Conservation (phyloP, 2,888 invertebrate species). For the Elegia similella region DNA sequence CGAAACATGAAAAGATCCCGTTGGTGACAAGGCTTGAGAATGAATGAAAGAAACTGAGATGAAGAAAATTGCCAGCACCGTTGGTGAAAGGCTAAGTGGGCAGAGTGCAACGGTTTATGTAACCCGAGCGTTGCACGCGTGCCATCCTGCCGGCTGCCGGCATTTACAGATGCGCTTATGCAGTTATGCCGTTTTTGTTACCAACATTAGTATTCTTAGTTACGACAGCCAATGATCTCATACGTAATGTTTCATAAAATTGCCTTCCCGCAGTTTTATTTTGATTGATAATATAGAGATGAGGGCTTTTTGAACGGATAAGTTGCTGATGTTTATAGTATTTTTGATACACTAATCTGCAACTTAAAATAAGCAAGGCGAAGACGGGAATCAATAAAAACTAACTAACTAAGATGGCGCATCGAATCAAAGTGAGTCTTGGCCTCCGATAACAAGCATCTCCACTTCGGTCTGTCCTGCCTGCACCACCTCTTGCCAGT, state of each 20-base stretch:
- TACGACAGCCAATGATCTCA: constrained; percentile 36
- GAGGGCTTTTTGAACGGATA: too few relatives aligned
- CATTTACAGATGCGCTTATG: constrained; percentile 25
- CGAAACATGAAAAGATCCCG: constrained; percentile 41
- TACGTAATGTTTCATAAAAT: constrained; percentile 13
- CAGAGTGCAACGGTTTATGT: constrained; percentile 51
- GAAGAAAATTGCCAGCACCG: constrained; percentile 59
- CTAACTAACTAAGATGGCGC: too few relatives aligned
- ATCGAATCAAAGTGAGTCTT: too few relatives aligned
- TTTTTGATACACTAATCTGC: too few relatives aligned
- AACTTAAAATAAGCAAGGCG: too few relatives aligned
- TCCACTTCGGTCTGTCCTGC: too few relatives aligned
- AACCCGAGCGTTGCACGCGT: constrained; percentile 46
- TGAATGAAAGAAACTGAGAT: not conserved
- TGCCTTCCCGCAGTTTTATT: too few relatives aligned
- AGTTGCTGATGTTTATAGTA: too few relatives aligned
- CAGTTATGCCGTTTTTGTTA: constrained; percentile 35
- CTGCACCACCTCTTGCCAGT: too few relatives aligned
- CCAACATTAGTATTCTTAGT: constrained; percentile 37
- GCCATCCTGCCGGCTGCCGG: constrained; percentile 35
- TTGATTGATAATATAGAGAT: too few relatives aligned
- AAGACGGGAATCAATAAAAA: too few relatives aligned
- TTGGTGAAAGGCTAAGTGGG: constrained; percentile 58
- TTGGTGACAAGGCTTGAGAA: constrained; percentile 28
- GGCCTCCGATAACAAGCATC: too few relatives aligned